Evolutionary conservation across 1,140 invertebrate species (phyloP), one percentile per base, ranked within the genome.

Genomic region (Onthophagus taurus): DNA sequence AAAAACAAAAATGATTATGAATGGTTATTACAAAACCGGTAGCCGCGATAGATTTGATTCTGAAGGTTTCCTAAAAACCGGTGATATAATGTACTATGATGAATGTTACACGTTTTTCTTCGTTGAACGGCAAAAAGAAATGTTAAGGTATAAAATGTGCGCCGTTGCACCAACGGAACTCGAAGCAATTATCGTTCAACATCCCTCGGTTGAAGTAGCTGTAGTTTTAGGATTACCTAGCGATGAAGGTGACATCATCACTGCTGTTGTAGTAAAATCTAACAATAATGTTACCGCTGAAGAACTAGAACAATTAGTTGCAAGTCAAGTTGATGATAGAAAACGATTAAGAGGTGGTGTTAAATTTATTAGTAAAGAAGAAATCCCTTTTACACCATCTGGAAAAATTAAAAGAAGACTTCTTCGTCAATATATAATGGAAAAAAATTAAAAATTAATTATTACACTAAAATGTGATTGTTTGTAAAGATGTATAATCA

Each of bases 41-140:
- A 85, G 82, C 0, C 57, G 67, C 1, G 72, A 75, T 29, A 77
- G 66, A 0, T 65, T 79, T 17, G 72, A 79, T 47, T 59, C 61
- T n/a, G 75, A 85, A 31, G 70, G 68, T 14, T 77, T 67, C 54
- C 64, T 80, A 13, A 70, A 73, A 52, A 81, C 81, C 42, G 81
- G 81, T 18, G 81, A 85, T 54, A 69, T 84, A 23, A 77, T 72
- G 0, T 81, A 76, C 46, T 71, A 76, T 42, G 77, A 83, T 49
- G 66, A 77, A 42, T 69, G 80, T n/a, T 72, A 71, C 0, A 74
- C 70, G 36, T 69, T 85, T 18, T 80, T 66, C 47, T 70, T 85
- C 26, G 70, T 78, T 7, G 81, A 81, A 45, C 65, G 84, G 36
- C 59, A 83, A 20, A 85, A 84, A 49, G 81, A 84, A 53, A 66